Percentiles rank a stretch among this genome's conserved stretches.
Evolutionary conservation across 2,797 vertebrate genomes (phyloP).

Genomic region (Benthosema pterotum): DNA sequence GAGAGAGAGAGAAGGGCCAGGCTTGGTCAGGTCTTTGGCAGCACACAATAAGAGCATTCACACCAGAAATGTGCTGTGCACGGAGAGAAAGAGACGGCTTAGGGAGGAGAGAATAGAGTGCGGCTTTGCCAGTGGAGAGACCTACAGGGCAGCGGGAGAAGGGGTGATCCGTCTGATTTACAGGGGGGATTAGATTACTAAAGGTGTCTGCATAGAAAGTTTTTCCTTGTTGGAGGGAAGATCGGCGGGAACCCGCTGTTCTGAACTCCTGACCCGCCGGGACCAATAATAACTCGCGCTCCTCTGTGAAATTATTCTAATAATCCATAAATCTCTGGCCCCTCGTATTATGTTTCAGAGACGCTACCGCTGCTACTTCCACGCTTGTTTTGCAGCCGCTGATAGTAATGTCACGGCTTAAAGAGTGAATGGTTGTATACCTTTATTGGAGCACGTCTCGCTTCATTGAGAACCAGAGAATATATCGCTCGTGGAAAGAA

Average conservation of each 20-base stretch:
- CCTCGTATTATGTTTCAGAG: constrained; percentile 11
- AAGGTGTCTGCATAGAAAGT: constrained; percentile 28
- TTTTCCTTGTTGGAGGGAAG: constrained; percentile 44
- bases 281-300: constrained; percentile 24
- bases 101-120: constrained; percentile 34
- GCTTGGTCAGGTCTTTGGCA: constrained; percentile 69
- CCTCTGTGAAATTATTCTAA: constrained; percentile 11
- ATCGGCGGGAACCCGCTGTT: constrained; percentile 21
- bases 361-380: constrained; percentile 4
- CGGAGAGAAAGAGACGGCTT: constrained; percentile 31
- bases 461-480: constrained; percentile 24
- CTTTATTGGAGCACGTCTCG: constrained; percentile 16
- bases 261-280: constrained; percentile 27
- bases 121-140: constrained; percentile 47
- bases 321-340: constrained; percentile 19
- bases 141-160: constrained; percentile 24
- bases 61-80: constrained; percentile 56
- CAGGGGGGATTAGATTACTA: constrained; percentile 40
- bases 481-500: constrained; percentile 36
- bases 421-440: constrained; percentile 7
- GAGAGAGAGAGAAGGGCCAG: constrained; percentile 39
- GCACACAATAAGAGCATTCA: constrained; percentile 79
- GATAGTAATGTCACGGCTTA: background rate
- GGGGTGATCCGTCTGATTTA: constrained; percentile 49
- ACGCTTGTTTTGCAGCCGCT: too few species aligned